Evolutionary conservation across 2,888 invertebrate genomes (phyloP).

Genomic region (Pollenia amentaria): DNA sequence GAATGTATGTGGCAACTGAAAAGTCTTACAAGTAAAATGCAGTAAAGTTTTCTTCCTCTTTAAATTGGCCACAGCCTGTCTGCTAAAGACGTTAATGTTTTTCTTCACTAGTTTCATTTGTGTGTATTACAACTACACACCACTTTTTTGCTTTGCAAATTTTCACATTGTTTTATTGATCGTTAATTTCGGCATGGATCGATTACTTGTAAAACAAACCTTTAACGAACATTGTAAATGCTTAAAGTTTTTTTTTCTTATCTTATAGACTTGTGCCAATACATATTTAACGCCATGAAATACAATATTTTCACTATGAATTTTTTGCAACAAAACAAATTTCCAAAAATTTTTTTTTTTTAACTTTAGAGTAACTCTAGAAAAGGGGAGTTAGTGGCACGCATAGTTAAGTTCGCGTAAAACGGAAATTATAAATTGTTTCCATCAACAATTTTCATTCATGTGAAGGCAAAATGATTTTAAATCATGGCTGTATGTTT

Average conservation of each 20-base stretch:
- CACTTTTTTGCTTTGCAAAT: not conserved
- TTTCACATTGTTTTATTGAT: constrained; percentile 46
- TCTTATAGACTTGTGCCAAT: constrained; percentile 63
- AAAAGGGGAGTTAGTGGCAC: constrained; percentile 68
- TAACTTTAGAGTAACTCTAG: not conserved
- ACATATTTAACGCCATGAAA: constrained; percentile 32
- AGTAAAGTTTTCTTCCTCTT: not conserved
- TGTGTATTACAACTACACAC: not conserved
- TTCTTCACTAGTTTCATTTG: not conserved
- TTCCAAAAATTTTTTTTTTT: not conserved
- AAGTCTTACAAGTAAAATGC: too few relatives aligned
- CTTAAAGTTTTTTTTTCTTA: constrained; percentile 36
- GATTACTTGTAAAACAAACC: constrained; percentile 53
- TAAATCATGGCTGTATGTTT: constrained; percentile 57
- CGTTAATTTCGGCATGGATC: constrained; percentile 16
- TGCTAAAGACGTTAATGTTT: not conserved
- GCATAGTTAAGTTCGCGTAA: constrained; percentile 66
- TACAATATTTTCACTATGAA: constrained; percentile 8
- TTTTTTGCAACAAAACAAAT: constrained; percentile 3
- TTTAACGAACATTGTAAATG: constrained; percentile 40
- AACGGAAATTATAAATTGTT: constrained; percentile 73
- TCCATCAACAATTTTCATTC: constrained; percentile 62
- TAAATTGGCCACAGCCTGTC: constrained; percentile 17
- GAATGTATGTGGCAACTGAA: too few relatives aligned
- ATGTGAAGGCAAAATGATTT: constrained; percentile 67